These are phyloP conservation scores for Pangasianodon gigas DNA, from an alignment of 2,113 vertebrate species.

Conservation along the genomic window DNA sequence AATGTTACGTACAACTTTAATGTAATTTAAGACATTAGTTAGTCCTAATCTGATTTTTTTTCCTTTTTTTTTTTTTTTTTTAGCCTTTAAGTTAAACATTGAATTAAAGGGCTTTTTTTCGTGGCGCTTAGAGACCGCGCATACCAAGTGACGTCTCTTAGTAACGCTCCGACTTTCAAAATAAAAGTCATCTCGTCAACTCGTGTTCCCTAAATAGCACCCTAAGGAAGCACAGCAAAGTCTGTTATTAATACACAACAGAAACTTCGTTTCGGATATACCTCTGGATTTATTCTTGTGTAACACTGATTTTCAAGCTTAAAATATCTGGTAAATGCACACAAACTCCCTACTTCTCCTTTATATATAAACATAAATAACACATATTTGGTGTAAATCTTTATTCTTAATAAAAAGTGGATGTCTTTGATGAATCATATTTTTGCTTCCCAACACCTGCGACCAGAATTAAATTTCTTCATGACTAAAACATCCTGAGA, in stretches of 20 bases:
- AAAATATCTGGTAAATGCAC: not conserved
- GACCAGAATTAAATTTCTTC: too few relatives aligned
- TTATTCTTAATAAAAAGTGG: too few relatives aligned
- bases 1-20: not conserved
- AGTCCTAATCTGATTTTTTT: not conserved
- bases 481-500: too few relatives aligned
- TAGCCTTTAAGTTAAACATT: not conserved
- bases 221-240: not conserved
- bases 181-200: conserved; percentile 20
- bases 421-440: too few relatives aligned
- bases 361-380: too few relatives aligned
- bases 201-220: not conserved
- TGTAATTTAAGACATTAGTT: not conserved
- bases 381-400: too few relatives aligned
- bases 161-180: not conserved
- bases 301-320: not conserved
- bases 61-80: not conserved
- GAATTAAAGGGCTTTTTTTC: not conserved
- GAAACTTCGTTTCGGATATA: not conserved
- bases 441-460: too few relatives aligned
- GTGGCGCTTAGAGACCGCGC: not conserved
- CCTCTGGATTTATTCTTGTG: too few relatives aligned
- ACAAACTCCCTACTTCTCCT: not conserved
- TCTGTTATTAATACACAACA: not conserved
- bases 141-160: not conserved